Conservation (phyloP, 2,113 vertebrate genomes). For the Scopus umbretta region DNA sequence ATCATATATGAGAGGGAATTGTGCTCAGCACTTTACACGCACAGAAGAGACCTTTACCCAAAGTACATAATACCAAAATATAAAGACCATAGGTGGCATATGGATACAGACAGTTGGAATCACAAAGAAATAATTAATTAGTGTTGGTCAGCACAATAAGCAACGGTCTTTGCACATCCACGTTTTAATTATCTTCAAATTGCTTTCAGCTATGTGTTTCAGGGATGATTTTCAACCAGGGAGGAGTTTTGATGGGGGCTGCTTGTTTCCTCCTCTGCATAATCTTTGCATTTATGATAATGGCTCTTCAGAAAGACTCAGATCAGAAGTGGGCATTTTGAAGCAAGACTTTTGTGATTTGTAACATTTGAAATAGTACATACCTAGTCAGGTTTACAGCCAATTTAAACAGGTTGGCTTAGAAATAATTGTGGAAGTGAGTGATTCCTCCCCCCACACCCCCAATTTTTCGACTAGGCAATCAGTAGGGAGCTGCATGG, state of each 20-base stretch:
- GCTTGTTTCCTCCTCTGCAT: neutral
- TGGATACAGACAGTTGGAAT: neutral
- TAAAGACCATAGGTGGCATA: neutral
- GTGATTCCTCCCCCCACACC: too few species aligned
- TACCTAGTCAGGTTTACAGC: neutral
- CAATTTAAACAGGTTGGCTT: neutral
- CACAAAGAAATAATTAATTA: neutral
- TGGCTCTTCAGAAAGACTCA: neutral
- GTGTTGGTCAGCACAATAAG: neutral
- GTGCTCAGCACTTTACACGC: neutral
- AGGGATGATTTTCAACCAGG: neutral
- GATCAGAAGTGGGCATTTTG: neutral
- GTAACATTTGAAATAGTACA: neutral
- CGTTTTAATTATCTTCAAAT: constrained; percentile 3
- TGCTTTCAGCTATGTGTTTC: constrained; percentile 8
- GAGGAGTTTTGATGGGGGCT: neutral
- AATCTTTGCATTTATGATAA: neutral
- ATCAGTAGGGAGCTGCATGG: neutral
- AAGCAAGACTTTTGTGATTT: neutral
- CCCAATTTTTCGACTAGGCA: neutral
- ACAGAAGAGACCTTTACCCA: neutral
- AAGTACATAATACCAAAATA: neutral
- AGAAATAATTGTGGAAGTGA: neutral
- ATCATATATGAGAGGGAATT: neutral
- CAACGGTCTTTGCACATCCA: neutral